Percentiles rank a stretch among this genome's conserved stretches.
phyloP scores from a whole-genome alignment of 2,113 vertebrate genomes.

The Orthochromis malagaraziensis region DNA sequence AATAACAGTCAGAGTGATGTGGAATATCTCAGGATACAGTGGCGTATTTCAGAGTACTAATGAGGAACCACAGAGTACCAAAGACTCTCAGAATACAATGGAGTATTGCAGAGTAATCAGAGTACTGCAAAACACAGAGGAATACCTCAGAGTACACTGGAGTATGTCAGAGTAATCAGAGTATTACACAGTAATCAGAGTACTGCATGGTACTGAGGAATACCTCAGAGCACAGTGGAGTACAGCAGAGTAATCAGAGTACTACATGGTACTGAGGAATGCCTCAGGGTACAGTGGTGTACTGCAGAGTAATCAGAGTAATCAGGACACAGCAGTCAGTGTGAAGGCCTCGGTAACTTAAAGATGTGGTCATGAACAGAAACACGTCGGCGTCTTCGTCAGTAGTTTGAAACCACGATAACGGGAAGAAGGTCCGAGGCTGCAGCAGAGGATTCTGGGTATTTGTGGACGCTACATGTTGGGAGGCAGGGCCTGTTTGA shows the following conservation, averaged over 20 bases:
- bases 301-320: not conserved
- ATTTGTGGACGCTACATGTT: constrained; percentile 8
- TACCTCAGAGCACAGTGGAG: not conserved
- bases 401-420: constrained; percentile 26
- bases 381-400: not conserved
- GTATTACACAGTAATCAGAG: not conserved
- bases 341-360: constrained; percentile 20
- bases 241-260: not conserved
- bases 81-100: not conserved
- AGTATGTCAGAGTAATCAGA: not conserved
- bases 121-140: not conserved
- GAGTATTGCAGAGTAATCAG: not conserved
- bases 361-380: not conserved
- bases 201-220: not conserved
- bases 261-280: not conserved
- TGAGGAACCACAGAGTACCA: not conserved
- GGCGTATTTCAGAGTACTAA: not conserved
- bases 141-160: not conserved
- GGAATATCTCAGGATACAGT: not conserved
- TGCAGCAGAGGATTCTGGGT: constrained; percentile 40
- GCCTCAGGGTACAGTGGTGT: not conserved
- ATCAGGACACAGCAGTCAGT: not conserved
- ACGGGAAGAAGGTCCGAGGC: not conserved
- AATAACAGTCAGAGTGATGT: not conserved
- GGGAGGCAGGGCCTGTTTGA: not conserved